These are phyloP conservation scores for Nomada ruficornis DNA, from an alignment of 2,888 invertebrate genomes.

Conservation along the genomic window DNA sequence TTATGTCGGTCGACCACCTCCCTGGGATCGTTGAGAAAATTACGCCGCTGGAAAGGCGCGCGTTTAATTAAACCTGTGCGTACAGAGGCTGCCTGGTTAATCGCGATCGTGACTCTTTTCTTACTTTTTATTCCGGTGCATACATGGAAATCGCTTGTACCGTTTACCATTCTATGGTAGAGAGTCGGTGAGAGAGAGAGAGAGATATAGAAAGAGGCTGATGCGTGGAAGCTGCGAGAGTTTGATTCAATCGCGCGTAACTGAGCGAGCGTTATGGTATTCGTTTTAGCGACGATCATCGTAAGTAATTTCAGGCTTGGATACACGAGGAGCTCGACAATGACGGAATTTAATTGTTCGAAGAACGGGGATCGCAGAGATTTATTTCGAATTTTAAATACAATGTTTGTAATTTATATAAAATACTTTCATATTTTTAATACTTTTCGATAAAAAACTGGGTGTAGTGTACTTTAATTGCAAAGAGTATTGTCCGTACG, in stretches of 20 bases:
- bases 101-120: constrained; percentile 18
- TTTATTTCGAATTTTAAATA: no score
- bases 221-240: constrained; percentile 20
- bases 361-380: no score
- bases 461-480: no score
- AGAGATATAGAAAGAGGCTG: background rate
- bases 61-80: constrained; percentile 11
- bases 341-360: no score
- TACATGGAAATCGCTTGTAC: constrained; percentile 26
- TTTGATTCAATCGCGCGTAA: constrained; percentile 47
- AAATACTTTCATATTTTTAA: no score
- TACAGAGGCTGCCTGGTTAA: constrained; percentile 14
- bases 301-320: background rate
- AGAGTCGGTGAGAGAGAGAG: background rate
- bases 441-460: no score
- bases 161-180: constrained; percentile 12
- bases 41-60: constrained; percentile 5
- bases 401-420: no score
- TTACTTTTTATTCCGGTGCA: background rate
- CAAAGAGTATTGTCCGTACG: no score
- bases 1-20: background rate
- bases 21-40: constrained; percentile 3
- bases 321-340: no score
- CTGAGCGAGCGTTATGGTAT: constrained; percentile 24
- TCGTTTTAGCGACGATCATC: constrained; percentile 26